Conservation (phyloP, 1,140 invertebrate species). For the Aphaenogaster rudis region DNA sequence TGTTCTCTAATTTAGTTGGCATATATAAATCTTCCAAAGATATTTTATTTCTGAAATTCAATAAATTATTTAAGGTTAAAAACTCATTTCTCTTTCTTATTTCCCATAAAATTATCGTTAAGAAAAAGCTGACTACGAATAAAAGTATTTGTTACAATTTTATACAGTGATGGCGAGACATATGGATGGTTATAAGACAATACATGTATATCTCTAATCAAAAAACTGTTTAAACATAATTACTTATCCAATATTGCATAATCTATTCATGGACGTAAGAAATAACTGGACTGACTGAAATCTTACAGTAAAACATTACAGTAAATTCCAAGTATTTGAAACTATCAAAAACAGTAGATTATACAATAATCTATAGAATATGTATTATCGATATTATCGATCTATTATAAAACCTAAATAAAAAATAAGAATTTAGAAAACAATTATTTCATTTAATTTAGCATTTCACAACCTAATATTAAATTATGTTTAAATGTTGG, state of each 20-base stretch:
- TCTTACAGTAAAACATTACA: neutral
- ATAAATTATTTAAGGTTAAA: conserved; percentile 4
- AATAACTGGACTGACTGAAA: conserved; percentile 30
- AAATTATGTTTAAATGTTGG: neutral
- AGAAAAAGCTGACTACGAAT: neutral
- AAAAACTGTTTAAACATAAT: conserved; percentile 10
- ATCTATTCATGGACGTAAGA: conserved; percentile 9
- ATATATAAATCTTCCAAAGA: conserved; percentile 5
- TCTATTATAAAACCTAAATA: neutral
- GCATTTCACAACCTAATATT: neutral
- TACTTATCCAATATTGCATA: neutral
- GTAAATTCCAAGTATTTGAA: neutral
- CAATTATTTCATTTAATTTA: neutral
- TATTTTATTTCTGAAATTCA: conserved; percentile 11
- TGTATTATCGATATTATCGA: neutral
- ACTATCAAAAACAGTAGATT: neutral
- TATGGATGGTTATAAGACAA: neutral
- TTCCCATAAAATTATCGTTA: neutral
- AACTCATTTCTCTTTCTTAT: neutral
- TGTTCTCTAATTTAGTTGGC: neutral
- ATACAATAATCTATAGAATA: conserved; percentile 9
- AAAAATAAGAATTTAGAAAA: conserved; percentile 1
- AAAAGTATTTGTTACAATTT: neutral
- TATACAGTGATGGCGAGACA: neutral
- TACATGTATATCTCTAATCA: neutral